Conservation (phyloP, 1,140 invertebrate species). For the Pygmarrhopalites habei region DNA sequence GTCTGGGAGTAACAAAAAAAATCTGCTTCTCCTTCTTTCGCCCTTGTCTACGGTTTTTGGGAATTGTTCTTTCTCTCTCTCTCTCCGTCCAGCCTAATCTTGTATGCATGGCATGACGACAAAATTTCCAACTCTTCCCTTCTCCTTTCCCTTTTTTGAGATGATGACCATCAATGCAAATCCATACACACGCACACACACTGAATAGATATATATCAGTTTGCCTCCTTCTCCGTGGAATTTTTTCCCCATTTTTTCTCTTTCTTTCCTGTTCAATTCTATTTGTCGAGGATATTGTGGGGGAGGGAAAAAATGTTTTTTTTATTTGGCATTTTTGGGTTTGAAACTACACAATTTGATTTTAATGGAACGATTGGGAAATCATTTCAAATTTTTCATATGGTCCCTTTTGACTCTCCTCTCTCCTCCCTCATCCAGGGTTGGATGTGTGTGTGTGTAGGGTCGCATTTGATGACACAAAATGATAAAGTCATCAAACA, state of each 20-base stretch:
- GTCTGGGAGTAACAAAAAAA: not conserved
- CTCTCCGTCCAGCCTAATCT: not conserved
- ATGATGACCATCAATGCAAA: not conserved
- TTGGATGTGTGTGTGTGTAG: too few relatives aligned
- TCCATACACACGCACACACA: not conserved
- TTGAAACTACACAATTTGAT: not conserved
- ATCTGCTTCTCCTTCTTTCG: not conserved
- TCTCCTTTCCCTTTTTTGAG: not conserved
- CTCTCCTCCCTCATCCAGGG: not conserved
- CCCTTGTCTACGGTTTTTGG: too few relatives aligned
- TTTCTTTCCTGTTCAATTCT: too few relatives aligned
- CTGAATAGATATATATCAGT: too few relatives aligned
- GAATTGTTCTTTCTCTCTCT: too few relatives aligned
- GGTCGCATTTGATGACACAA: constrained; percentile 3
- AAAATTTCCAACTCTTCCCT: not conserved
- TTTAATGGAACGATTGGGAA: constrained; percentile 3
- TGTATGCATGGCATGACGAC: not conserved
- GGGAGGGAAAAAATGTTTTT: too few relatives aligned
- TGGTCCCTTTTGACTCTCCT: too few relatives aligned
- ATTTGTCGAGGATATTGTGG: too few relatives aligned
- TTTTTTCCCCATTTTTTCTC: too few relatives aligned
- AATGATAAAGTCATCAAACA: constrained; percentile 4
- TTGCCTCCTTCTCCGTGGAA: too few relatives aligned
- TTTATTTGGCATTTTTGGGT: too few relatives aligned
- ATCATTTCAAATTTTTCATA: too few relatives aligned